Evolutionary conservation across 2,113 vertebrate genomes (phyloP).

Genomic region (Chloropsis hardwickii): DNA sequence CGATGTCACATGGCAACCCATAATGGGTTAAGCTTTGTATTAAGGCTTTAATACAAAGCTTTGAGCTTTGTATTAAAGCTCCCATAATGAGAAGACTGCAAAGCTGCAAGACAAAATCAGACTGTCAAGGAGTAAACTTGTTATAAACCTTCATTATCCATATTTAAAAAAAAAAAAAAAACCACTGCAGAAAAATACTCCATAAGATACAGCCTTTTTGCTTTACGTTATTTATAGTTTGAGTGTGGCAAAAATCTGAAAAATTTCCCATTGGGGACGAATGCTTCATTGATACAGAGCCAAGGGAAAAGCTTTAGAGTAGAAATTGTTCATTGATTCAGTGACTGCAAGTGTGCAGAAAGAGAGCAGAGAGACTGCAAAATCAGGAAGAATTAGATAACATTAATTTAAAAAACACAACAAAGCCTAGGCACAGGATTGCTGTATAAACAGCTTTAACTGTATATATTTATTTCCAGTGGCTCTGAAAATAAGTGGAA

Average conservation of each 20-base stretch:
- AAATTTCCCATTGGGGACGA: background rate
- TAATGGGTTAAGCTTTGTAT: too few relatives aligned
- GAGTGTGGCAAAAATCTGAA: background rate
- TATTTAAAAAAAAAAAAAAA: background rate
- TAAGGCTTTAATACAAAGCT: background rate
- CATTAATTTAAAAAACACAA: background rate
- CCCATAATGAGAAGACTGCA: background rate
- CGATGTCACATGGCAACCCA: background rate
- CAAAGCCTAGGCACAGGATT: background rate
- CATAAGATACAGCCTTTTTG: background rate
- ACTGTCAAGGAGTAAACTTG: background rate
- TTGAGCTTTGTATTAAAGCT: background rate
- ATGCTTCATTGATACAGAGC: background rate
- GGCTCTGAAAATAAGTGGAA: constrained; percentile 26
- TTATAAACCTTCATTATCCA: background rate
- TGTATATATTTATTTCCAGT: constrained; percentile 1
- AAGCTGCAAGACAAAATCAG: background rate
- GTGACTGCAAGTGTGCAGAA: background rate
- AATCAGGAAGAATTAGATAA: constrained; percentile 17
- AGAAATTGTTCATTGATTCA: constrained; percentile 27
- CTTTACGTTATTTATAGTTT: background rate
- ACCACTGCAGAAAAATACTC: background rate
- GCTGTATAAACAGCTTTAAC: constrained; percentile 19
- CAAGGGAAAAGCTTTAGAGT: background rate
- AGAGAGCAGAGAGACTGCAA: background rate